Evolutionary conservation across 2,797 vertebrate species (phyloP), one percentile per base, ranked within the genome.

Genomic region (Notoglanidium macrostoma): DNA sequence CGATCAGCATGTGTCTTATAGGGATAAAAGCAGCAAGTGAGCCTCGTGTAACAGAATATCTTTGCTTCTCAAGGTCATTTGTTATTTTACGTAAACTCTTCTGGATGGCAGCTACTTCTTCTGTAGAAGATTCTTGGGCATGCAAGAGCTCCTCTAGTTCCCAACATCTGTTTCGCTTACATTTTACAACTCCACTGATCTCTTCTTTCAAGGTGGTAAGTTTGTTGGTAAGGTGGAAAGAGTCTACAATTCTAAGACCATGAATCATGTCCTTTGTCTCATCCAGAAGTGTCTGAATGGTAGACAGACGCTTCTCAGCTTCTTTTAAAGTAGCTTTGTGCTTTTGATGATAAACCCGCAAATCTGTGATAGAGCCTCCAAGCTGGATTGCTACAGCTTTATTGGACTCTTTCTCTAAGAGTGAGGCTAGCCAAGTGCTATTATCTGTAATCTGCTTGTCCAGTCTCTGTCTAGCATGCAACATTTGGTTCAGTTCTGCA

Each of bases 391-490:
- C 91, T 5, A 87, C 3, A 3, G 92, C 90, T 44, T 92, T 85
- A 29, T 87, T 92, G 29, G 92, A 85, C 35, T 93, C 92, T 94
- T 92, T 85, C 87, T 91, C 92, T 92, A 95, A 15, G 61, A 95
- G 87, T 15, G 80, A 91, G 61, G 89, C 91, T 59, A 98, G 92
- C 90, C 95, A 96, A 72, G 87, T 91, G 72, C 97, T 96, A 88
- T 95, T 91, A 79, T 92, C 94, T 29, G 92, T 92, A 74, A 98
- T 87, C 86, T 96, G 92, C 54, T 83, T 89, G 57, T 95, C 92
- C 83, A 99, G 91, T 29, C 90, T 94, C 89, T 95, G 95, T 88
- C 96, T 96, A 84, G 95, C 94, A 80, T 94, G 92, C 74, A 97
- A 91, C 82, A 94, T 93, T 55, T 90, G 92, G 92, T 96, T 96